A percentile compares a stretch with the other conserved stretches of the same genome.
Evolutionary conservation across 2,888 invertebrate genomes (phyloP).

Genomic region (Morpho deidamia): DNA sequence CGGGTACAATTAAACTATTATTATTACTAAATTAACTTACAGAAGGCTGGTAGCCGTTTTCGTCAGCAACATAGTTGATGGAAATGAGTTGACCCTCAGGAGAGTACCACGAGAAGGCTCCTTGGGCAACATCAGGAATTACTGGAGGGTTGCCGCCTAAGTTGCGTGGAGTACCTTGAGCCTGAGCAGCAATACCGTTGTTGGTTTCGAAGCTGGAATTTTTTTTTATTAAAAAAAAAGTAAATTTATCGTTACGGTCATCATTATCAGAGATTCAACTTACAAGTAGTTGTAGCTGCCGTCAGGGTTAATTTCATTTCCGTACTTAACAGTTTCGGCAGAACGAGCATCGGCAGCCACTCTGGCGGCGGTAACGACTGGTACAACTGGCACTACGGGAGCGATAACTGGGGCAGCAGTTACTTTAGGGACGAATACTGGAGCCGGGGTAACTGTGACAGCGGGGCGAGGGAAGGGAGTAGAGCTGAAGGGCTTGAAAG

Average conservation of each 20-base stretch:
- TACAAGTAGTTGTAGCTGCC: slow-evolving; percentile 72
- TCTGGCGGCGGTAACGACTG: slow-evolving; percentile 29
- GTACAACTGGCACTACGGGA: slow-evolving; percentile 24
- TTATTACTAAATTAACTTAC: slow-evolving; percentile 38
- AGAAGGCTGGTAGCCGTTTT: slow-evolving; percentile 83
- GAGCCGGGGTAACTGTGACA: slow-evolving; percentile 21
- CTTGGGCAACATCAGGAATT: slow-evolving; percentile 60
- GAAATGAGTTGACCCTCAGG: slow-evolving; percentile 80
- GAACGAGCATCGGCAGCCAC: slow-evolving; percentile 34
- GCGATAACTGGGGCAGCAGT: slow-evolving; percentile 2
- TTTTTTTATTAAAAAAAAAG: neutral
- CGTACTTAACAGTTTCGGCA: slow-evolving; percentile 46
- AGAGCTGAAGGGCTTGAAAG: slow-evolving; percentile 21
- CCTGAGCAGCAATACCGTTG: slow-evolving; percentile 80
- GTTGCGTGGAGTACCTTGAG: slow-evolving; percentile 74
- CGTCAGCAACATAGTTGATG: slow-evolving; percentile 82
- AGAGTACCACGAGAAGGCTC: slow-evolving; percentile 74
- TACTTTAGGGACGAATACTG: slow-evolving; percentile 34
- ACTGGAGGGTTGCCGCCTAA: slow-evolving; percentile 63
- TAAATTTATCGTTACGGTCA: neutral
- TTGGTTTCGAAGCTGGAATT: slow-evolving; percentile 78
- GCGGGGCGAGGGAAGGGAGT: slow-evolving; percentile 20
- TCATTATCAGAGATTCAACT: slow-evolving; percentile 25
- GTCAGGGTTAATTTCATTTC: slow-evolving; percentile 60
- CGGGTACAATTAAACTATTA: neutral